Base-by-base conservation (phyloP, 2,797 vertebrate genomes). In the Chaunax sp. region DNA sequence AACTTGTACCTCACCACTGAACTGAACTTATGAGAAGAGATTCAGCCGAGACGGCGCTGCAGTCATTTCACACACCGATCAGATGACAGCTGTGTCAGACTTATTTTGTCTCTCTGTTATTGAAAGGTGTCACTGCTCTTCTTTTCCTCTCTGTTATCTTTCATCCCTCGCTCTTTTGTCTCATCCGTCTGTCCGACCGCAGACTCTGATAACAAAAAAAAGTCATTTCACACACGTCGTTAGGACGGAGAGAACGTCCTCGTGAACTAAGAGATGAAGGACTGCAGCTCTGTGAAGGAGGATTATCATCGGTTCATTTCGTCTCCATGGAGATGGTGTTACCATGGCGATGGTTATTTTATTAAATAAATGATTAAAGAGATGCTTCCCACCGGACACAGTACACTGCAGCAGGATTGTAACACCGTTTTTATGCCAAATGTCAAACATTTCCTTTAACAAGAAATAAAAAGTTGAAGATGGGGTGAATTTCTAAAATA, bases 281-380 rank as follows among this genome's bases (percentile, higher is more conserved):
- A 54, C 41, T 41, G 25, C n/a, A 23, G 55, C 45, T 41, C 35
- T 64, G 40, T 47, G 18, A 50, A 50, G 38, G 20, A 28, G 14
- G 33, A 47, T 54, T 49, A 47, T 13, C 40, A 58, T n/a, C 38
- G 41, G 18, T 51, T 58, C 35, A 57, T 46, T 51, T 23, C 2
- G 22, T 63, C 52, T 57, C 58, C 64, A 62, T 45, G 46, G 53
- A 63, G 53, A 64, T 19, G 8, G 4, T 25, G 55, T 73, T 66
- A 43, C 56, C 26, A 41, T 49, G 63, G 56, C 19, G 20, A 66
- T 18, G 1, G 41, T 59, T 15, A 33, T 23, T 58, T 40, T 11
- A n/a, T 47, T 16, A 30, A 50, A 22, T 50, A 13, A 46, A 12
- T 15, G 16, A 37, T 62, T 9, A 4, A 20, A 9, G 12, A 28